Base-by-base conservation (phyloP, 2,888 invertebrate genomes). In the Syritta pipiens region DNA sequence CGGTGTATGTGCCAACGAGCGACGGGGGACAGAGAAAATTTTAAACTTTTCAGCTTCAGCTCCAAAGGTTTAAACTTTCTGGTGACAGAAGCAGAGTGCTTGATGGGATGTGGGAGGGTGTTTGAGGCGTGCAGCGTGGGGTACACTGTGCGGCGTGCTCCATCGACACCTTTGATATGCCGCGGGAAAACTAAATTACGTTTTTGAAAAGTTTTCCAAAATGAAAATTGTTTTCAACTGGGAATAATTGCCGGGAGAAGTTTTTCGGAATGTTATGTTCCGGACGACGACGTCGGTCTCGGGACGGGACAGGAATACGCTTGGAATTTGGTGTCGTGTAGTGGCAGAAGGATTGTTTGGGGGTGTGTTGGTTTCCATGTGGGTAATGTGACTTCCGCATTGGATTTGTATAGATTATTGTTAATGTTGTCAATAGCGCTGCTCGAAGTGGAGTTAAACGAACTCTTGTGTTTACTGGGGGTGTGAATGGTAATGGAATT, bases 201-300 rank as follows among this genome's bases (percentile, higher is more conserved):
- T 77, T 71, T 77, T 77, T 60, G 65, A 77, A 77, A 77, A 77
- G 65, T 77, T 77, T 72, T 55, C 65, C 57, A 40, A 77, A 77
- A 77, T 77, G 72, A 77, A 77, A 77, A 77, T 77, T 72, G 77
- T 77, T 77, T 77, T 77, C 72, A 77, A 77, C 77, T 77, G 72
- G 76, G 76, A 77, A 77, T 77, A 77, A 77, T 77, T 77, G 77
- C 65, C 46, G 48, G 60, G 65, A 53, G 60, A 77, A 77, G 60
- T 77, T 72, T 71, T 67, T 67, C 24, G 12, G 51, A 51, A 63
- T 63, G 42, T 37, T 57, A 48, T 46, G 48, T 46, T 59, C 26
- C 9, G 32, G 30, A 20, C 4, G 2, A 6, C 9, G 0, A 28
- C n/a, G 28, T 24, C 12, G 44, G 24, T 22, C 12, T 1, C 12